Evolutionary conservation across 2,888 invertebrate genomes (phyloP).

Genomic region (Dynastes grantii): DNA sequence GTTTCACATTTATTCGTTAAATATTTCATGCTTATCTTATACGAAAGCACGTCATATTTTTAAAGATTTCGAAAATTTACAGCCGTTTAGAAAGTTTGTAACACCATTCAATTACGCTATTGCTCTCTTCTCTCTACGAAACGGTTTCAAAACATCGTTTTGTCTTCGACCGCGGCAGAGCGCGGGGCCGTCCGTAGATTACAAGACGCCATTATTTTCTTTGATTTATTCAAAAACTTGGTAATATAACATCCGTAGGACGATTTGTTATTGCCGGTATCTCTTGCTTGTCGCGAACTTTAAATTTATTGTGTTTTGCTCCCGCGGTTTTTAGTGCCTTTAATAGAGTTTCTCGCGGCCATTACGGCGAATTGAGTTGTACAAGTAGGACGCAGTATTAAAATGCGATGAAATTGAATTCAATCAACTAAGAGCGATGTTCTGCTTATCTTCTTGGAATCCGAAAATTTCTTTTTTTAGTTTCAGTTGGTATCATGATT

Average conservation of each 20-base stretch:
- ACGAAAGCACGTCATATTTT: not conserved
- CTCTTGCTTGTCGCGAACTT: slow-evolving; percentile 25
- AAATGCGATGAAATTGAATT: no score
- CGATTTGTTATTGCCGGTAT: slow-evolving; percentile 29
- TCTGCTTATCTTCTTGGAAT: no score
- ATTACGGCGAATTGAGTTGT: not conserved
- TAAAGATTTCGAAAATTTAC: slow-evolving; percentile 32
- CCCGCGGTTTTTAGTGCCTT: not conserved
- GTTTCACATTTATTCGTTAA: not conserved
- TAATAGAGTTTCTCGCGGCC: not conserved
- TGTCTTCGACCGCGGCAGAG: slow-evolving; percentile 1
- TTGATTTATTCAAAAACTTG: slow-evolving; percentile 43
- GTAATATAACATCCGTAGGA: slow-evolving; percentile 28
- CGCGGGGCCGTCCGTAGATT: slow-evolving; percentile 5
- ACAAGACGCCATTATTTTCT: slow-evolving; percentile 37
- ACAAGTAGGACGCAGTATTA: no score
- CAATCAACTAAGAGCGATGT: no score
- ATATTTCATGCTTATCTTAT: slow-evolving; percentile 21
- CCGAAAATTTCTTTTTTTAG: no score
- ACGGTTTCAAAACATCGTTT: slow-evolving; percentile 34
- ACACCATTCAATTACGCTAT: slow-evolving; percentile 28
- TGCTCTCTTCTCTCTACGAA: slow-evolving; percentile 6
- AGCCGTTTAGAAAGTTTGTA: slow-evolving; percentile 15
- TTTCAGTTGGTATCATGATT: no score
- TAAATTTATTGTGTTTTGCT: slow-evolving; percentile 28